Conservation (phyloP, 2,888 invertebrate genomes). For the Pinctada fucata region DNA sequence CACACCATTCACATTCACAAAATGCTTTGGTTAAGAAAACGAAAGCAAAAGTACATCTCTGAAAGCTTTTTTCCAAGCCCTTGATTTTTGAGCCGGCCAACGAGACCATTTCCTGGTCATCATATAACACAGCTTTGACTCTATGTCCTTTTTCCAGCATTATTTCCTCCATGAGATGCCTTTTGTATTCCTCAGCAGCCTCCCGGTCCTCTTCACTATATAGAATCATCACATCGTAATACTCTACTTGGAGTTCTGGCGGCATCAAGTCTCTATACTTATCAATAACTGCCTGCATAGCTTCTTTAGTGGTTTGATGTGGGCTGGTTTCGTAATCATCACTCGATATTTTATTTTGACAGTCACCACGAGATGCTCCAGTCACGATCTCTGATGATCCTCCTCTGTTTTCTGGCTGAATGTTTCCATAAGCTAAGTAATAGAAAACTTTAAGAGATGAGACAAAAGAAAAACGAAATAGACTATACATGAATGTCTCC, state of each 20-base stretch:
- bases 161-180: conserved; percentile 50
- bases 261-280: conserved; percentile 48
- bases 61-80: conserved; percentile 51
- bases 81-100: conserved; percentile 37
- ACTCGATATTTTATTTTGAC: no score
- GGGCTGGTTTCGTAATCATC: no score
- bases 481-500: no score
- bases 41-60: conserved; percentile 65
- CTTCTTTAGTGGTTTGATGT: no score
- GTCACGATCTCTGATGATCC: not conserved
- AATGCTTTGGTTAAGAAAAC: conserved; percentile 61
- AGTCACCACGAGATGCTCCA: not conserved
- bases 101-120: conserved; percentile 47
- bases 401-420: no score
- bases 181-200: conserved; percentile 47
- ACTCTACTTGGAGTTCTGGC: conserved; percentile 47
- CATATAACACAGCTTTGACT: conserved; percentile 54
- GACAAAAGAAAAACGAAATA: no score
- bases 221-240: conserved; percentile 62
- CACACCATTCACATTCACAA: conserved; percentile 59
- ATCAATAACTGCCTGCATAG: conserved; percentile 21
- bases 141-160: conserved; percentile 20
- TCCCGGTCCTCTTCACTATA: conserved; percentile 56
- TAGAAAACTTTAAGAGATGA: no score
- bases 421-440: no score